Evolutionary conservation across 1,140 invertebrate species (phyloP).

Genomic region (Carcinoscorpius rotundicauda): DNA sequence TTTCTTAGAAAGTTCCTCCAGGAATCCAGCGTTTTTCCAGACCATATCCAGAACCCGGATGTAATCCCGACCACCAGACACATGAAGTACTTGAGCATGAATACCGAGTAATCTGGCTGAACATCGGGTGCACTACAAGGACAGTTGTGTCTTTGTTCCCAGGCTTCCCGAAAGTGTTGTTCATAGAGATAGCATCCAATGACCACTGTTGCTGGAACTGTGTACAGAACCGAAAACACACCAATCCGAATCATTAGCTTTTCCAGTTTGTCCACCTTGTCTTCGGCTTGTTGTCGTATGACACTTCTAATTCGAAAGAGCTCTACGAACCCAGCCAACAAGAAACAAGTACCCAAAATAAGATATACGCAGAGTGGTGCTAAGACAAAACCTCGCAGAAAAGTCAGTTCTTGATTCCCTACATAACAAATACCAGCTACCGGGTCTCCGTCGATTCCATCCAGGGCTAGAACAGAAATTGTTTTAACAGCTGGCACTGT

Average conservation of each 20-base stretch:
- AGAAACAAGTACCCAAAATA: conserved; percentile 32
- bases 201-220: conserved; percentile 36
- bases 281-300: conserved; percentile 30
- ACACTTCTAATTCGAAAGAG: conserved; percentile 33
- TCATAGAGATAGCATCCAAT: conserved; percentile 36
- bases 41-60: conserved; percentile 49
- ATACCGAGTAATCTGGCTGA: conserved; percentile 40
- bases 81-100: conserved; percentile 45
- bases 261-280: conserved; percentile 32
- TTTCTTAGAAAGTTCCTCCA: conserved; percentile 44
- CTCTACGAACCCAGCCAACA: conserved; percentile 32
- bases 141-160: conserved; percentile 49
- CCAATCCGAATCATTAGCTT: conserved; percentile 38
- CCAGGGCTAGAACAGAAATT: conserved; percentile 60
- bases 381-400: conserved; percentile 62
- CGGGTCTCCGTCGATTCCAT: conserved; percentile 66
- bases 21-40: conserved; percentile 48
- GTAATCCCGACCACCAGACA: conserved; percentile 44
- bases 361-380: conserved; percentile 60
- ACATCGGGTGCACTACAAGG: conserved; percentile 11
- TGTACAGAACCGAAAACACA: conserved; percentile 37
- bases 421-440: conserved; percentile 44
- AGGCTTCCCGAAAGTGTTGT: conserved; percentile 38
- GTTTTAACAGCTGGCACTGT: conserved; percentile 73
- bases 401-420: conserved; percentile 63